Evolutionary conservation across 2,113 vertebrate genomes (phyloP), one percentile per base, ranked within the genome.

Genomic region (Axis porcinus): DNA sequence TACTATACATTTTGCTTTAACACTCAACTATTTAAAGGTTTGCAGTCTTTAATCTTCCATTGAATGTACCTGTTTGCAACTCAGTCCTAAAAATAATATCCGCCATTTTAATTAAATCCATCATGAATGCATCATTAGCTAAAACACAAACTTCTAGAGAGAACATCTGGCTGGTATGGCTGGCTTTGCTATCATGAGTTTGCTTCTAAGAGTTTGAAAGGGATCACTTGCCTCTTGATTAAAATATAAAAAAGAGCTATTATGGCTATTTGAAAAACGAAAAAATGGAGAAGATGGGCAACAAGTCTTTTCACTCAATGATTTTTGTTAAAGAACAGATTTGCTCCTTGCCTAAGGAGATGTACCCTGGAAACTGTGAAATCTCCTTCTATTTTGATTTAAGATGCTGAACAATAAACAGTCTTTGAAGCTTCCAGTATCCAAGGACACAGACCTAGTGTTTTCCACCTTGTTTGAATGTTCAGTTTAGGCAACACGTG

Each of bases 381-480:
- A 98, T 92, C 7, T 91, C 86, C 90, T 98, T 98, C 98, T 98
- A 97, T 98, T 99, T 98, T 98, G 97, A 94, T 97, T 97, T 98
- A 98, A 98, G 98, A 98, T 95, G 62, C 95, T 97, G 92, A 97
- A 90, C 57, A 98, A 97, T 98, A 98, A 98, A 98, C 97, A 97
- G 76, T 93, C 89, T 94, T 97, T 97, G 95, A 58, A 97, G 95
- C 84, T 98, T 96, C 95, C 97, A 97, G 97, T 98, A 98, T 98
- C 97, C 98, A 98, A 97, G 98, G 97, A 98, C 94, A 97, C 89
- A 97, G 97, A 95, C 67, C 98, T 97, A 97, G 97, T 96, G 95
- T 97, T 98, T 95, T 96, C 90, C 70, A 97, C 97, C 94, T 98
- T 98, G 97, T 98, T 98, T 98, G 97, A 98, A 97, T 91, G 95